Evolutionary conservation across 2,888 invertebrate genomes (phyloP), one percentile per base, ranked within the genome.

Genomic region (Andrena minutula): DNA sequence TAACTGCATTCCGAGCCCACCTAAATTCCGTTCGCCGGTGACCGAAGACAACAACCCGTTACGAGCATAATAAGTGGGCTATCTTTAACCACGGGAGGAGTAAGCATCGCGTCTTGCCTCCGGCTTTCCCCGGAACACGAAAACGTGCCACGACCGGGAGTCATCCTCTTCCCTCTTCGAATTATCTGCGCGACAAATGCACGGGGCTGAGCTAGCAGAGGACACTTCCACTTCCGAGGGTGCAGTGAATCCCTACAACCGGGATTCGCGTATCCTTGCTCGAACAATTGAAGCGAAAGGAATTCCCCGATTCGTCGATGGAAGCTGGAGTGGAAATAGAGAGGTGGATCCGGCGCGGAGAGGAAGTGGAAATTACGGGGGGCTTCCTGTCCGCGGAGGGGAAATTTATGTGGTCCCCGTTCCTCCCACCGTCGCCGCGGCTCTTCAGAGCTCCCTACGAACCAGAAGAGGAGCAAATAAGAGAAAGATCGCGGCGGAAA

Each of bases 1-100:
- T 82, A 78, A 83, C 81, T 85, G 78, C 88, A 90, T 91, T 91
- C 90, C 90, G 64, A 79, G 84, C 80, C 83, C 66, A 71, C 73
- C 81, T 51, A 75, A 75, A 85, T 84, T 85, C 81, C 84, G 35
- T 69, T 78, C 41, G 66, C 58, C 70, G 69, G 61, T 75, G 75
- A 72, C 77, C 70, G 69, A 78, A 78, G 72, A 78, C 72, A 84
- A 84, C 81, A 72, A 78, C 81, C 65, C 80, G 75, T 84, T 79
- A 58, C 72, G 79, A 73, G 71, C 32, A 81, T 84, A 84, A 80
- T 77, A 81, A 77, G 84, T n/a, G 47, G 47, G 78, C 85, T 84
- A 84, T 85, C 84, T 84, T 84, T 84, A 84, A 84, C 84, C 63
- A 26, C 30, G 26, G 5, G 47, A n/a, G 12, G 30, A 28, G 32